Percentiles rank a stretch among this genome's conserved stretches.
Conservation (phyloP, 2,888 invertebrate species). For the Drosophila dives region DNA sequence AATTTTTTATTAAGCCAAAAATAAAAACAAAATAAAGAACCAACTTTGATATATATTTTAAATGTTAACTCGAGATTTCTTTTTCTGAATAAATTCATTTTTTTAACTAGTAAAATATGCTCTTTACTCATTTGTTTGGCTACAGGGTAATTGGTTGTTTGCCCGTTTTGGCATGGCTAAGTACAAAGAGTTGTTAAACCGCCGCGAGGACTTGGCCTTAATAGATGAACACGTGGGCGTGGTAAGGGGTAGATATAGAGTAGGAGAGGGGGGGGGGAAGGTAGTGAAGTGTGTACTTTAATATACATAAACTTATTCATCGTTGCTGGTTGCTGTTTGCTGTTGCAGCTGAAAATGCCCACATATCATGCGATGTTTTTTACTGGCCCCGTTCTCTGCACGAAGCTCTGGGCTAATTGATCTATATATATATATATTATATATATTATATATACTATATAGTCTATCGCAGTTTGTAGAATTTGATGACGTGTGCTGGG, state of each 20-base stretch:
- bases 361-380: conserved; percentile 64
- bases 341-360: conserved; percentile 64
- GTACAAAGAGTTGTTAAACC: conserved; percentile 71
- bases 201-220: conserved; percentile 62
- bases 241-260: no score
- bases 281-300: conserved; percentile 1
- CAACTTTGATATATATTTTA: background rate
- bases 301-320: conserved; percentile 18
- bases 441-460: conserved; percentile 25
- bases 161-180: conserved; percentile 22
- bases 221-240: conserved; percentile 34
- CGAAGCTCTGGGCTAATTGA: conserved; percentile 35
- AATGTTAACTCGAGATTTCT: background rate
- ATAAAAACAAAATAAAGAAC: background rate
- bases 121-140: no score
- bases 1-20: no score
- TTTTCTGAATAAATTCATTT: background rate
- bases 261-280: background rate
- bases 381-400: conserved; percentile 29
- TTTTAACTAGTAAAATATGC: background rate
- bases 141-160: conserved; percentile 31
- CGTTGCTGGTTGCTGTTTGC: conserved; percentile 7
- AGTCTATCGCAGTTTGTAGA: conserved; percentile 63
- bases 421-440: conserved; percentile 19
- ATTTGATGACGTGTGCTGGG: conserved; percentile 63